phyloP scores from a whole-genome alignment of 2,113 vertebrate species.

The Syngnathus scovelli region DNA sequence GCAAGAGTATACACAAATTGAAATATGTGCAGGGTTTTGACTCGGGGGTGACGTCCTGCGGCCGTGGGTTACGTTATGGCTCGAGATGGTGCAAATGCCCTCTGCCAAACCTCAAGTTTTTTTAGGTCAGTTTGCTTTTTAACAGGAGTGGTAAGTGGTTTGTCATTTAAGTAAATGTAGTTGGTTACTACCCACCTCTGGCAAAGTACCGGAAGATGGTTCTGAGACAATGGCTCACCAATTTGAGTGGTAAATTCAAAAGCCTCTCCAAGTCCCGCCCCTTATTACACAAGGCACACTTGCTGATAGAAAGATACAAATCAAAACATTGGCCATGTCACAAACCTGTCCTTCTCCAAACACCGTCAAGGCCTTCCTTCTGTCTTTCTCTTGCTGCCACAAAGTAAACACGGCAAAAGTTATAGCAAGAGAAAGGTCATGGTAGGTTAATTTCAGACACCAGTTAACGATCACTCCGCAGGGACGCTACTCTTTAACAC shows the following conservation, averaged over 20 bases:
- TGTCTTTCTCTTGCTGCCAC: background rate
- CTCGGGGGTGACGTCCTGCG: too few species aligned
- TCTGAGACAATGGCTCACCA: slow-evolving; percentile 36
- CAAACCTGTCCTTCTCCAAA: background rate
- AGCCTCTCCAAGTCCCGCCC: slow-evolving; percentile 3
- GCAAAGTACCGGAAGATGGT: slow-evolving; percentile 44
- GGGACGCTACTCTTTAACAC: slow-evolving; percentile 13
- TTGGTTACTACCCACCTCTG: background rate
- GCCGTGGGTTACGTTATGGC: too few species aligned
- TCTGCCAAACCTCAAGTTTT: too few species aligned
- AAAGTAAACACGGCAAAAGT: slow-evolving; percentile 1
- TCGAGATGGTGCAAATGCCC: too few species aligned
- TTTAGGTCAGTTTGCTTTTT: too few species aligned
- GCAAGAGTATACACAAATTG: background rate
- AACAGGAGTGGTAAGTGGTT: too few species aligned
- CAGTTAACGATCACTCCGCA: slow-evolving; percentile 30
- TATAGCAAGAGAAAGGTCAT: slow-evolving; percentile 32
- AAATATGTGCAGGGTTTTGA: background rate
- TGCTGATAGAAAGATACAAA: background rate
- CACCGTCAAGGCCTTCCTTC: background rate
- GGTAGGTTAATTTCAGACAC: slow-evolving; percentile 39
- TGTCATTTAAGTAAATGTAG: background rate
- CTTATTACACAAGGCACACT: slow-evolving; percentile 7
- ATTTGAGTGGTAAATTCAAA: slow-evolving; percentile 23
- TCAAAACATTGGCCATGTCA: background rate